A percentile compares a stretch with the other conserved stretches of the same genome.
Conservation (phyloP, 2,888 invertebrate species). For the Bhutanitis thaidina region DNA sequence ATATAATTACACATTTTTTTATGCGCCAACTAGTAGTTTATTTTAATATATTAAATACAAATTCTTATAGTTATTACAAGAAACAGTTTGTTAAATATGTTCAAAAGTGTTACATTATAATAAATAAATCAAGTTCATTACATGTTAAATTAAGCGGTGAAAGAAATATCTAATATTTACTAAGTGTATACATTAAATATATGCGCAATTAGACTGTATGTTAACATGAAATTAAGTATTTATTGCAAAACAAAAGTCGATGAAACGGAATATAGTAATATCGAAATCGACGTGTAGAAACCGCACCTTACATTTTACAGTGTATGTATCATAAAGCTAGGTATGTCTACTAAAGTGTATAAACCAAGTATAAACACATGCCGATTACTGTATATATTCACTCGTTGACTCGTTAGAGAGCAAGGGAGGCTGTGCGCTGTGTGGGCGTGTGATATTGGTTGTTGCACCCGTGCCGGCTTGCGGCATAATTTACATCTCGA, state of each 20-base stretch:
- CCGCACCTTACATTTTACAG: conserved; percentile 46
- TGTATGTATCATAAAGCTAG: conserved; percentile 23
- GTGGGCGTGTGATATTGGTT: conserved; percentile 64
- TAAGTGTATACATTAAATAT: too few relatives aligned
- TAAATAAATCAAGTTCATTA: too few relatives aligned
- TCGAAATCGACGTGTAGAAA: conserved; percentile 35
- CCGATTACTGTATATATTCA: conserved; percentile 41
- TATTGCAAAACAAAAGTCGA: neutral
- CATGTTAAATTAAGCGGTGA: too few relatives aligned
- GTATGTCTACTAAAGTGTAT: conserved; percentile 46
- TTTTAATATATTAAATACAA: too few relatives aligned
- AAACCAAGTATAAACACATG: conserved; percentile 52
- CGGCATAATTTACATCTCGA: conserved; percentile 52
- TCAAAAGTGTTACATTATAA: too few relatives aligned
- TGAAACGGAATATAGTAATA: conserved; percentile 13
- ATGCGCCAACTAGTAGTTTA: too few relatives aligned
- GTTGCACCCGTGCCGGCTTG: conserved; percentile 60
- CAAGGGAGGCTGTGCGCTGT: conserved; percentile 74
- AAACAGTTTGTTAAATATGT: too few relatives aligned
- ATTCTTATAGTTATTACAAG: too few relatives aligned
- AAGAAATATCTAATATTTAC: too few relatives aligned
- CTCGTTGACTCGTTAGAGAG: conserved; percentile 57
- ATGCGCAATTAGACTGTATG: too few relatives aligned
- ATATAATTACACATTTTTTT: too few relatives aligned
- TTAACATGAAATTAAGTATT: too few relatives aligned